A percentile compares a stretch with the other conserved stretches of the same genome.
These are phyloP conservation scores for Eubasilissa regina DNA, from an alignment of 1,140 invertebrate genomes.

Conservation along the genomic window DNA sequence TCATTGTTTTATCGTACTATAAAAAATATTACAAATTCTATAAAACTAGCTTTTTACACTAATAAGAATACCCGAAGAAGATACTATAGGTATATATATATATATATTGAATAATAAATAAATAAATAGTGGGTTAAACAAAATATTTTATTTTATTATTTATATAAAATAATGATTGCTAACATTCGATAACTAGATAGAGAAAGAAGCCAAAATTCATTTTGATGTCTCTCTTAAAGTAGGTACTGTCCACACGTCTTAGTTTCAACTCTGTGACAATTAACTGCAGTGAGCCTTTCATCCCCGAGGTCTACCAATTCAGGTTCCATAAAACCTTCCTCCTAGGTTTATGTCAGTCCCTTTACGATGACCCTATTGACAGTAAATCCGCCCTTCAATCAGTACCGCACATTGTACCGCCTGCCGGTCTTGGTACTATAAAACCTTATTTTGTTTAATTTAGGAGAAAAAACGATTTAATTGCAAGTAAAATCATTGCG, in stretches of 20 bases:
- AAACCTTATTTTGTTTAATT: slow-evolving; percentile 7
- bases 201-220: too few species aligned
- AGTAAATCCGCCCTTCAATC: slow-evolving; percentile 59
- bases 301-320: slow-evolving; percentile 26
- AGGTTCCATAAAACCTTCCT: slow-evolving; percentile 47
- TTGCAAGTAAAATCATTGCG: background rate
- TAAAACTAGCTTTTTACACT: too few species aligned
- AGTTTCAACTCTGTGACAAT: slow-evolving; percentile 44
- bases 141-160: too few species aligned
- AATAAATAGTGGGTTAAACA: too few species aligned
- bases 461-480: slow-evolving; percentile 13
- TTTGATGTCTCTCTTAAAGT: background rate
- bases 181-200: too few species aligned
- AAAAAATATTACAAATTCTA: too few species aligned
- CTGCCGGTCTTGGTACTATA: background rate
- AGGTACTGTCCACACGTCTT: background rate
- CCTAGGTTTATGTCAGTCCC: slow-evolving; percentile 48
- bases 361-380: slow-evolving; percentile 58
- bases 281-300: slow-evolving; percentile 49
- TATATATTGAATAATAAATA: too few species aligned
- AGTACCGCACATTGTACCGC: slow-evolving; percentile 41
- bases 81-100: too few species aligned
- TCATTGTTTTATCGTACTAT: too few species aligned
- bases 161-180: too few species aligned
- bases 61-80: too few species aligned